Base-by-base conservation (phyloP, 2,888 invertebrate species). In the Busseola fusca region DNA sequence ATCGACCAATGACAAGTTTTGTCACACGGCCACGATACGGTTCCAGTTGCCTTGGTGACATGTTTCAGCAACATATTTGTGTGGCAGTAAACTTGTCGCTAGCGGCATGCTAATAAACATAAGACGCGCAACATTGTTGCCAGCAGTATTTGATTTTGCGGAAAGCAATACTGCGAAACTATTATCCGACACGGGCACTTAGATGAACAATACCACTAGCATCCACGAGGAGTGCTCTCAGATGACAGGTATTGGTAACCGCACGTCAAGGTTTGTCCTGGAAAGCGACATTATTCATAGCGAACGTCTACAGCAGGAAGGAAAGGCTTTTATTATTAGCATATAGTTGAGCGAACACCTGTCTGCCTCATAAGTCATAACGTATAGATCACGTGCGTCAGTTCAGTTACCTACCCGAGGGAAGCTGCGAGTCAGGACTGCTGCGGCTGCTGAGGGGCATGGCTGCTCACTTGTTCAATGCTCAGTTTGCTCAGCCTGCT, bases 341-440 rank as follows among this genome's bases (percentile, higher is more conserved):
- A 27, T 14, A 16, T n/a, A 18, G 3, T 21, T 10, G 6, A 27
- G 6, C 7, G 6, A 16, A 18, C 16, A 65, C 16, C 21, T 16
- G 34, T 10, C 18, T 21, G 25, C 16, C 34, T 34, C 34, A 34
- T 34, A 34, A 34, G 45, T 14, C 3, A 21, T 21, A 25, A 12
- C 5, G 7, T 14, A 56, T 37, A 60, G 5, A 21, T 16, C 12
- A 30, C 30, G 58, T 37, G 5, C 2, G 34, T 34, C 34, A 34
- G 21, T n/a, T 30, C n/a, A 56, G n/a, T 9, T 40, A 66, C 78
- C 5, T 10, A 80, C 79, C 80, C 0, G 80, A 57, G 21, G 74
- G 50, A 12, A 54, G 59, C 52, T 69, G 83, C n/a, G 83, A 70
- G 67, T 80, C 80, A 16, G 83, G 74, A n/a, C 80, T 82, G 67